Evolutionary conservation across 1,140 invertebrate genomes (phyloP).

Genomic region (Eriosoma lanigerum): DNA sequence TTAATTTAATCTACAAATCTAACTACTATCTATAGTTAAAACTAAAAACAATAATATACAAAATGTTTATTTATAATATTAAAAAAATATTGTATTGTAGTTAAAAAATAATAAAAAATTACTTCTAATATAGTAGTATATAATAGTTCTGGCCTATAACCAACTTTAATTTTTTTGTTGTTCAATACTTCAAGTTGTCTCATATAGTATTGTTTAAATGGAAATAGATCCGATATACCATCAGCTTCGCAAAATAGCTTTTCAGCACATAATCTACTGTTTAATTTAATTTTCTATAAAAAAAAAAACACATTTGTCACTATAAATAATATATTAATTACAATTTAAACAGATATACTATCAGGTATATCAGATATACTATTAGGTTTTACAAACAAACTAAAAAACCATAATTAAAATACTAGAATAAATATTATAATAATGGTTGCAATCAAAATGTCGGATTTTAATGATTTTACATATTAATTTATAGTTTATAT

Average conservation of each 20-base stretch:
- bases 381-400: no score
- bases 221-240: constrained; percentile 9
- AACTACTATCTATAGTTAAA: neutral
- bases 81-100: no score
- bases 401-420: no score
- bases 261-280: constrained; percentile 28
- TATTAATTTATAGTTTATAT: no score
- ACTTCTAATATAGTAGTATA: constrained; percentile 41
- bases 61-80: no score
- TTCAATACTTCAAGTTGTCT: neutral
- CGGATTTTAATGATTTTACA: no score
- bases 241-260: constrained; percentile 14
- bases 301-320: neutral
- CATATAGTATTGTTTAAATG: constrained; percentile 6
- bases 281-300: constrained; percentile 20
- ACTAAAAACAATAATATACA: neutral
- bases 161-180: neutral
- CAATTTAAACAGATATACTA: neutral
- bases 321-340: neutral
- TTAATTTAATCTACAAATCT: no score
- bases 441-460: no score
- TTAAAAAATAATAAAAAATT: no score
- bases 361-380: no score
- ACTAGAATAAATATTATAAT: no score
- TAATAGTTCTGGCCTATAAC: constrained; percentile 19